A percentile compares a stretch with the other conserved stretches of the same genome.
phyloP scores from a whole-genome alignment of 2,888 invertebrate genomes.

The Eudiplozoon nipponicum region DNA sequence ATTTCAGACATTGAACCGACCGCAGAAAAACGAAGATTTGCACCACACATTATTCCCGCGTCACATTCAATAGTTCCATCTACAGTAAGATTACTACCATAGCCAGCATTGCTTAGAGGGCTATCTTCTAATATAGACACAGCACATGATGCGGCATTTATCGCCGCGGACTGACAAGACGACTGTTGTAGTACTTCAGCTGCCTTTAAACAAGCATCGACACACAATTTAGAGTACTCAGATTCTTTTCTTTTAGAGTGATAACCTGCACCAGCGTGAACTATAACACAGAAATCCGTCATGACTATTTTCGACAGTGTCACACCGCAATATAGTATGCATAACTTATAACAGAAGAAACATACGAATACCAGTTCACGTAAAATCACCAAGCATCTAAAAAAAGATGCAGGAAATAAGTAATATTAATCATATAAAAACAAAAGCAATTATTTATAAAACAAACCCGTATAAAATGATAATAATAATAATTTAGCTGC shows the following conservation, averaged over 20 bases:
- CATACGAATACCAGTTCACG: no score
- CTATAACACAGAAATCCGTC: no score
- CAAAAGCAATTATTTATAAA: no score
- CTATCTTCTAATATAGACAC: constrained; percentile 33
- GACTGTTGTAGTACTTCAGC: background rate
- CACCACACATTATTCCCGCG: constrained; percentile 71
- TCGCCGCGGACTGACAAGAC: background rate
- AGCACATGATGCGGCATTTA: background rate
- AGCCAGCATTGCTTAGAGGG: constrained; percentile 57
- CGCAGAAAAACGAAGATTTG: constrained; percentile 46
- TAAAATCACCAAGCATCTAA: no score
- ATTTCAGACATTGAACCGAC: constrained; percentile 40
- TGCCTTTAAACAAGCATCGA: constrained; percentile 7
- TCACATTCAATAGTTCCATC: constrained; percentile 70
- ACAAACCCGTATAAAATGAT: no score
- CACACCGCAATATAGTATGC: no score
- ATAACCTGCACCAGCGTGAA: constrained; percentile 14
- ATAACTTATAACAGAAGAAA: no score
- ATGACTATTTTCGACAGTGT: no score
- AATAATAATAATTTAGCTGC: no score
- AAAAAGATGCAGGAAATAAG: no score
- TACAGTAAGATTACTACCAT: constrained; percentile 61
- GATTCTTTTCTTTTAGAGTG: constrained; percentile 9
- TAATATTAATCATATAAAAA: no score
- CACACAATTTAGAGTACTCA: constrained; percentile 9